These are phyloP conservation scores for Penelope pileata DNA, from an alignment of 2,113 vertebrate species.

Conservation along the genomic window DNA sequence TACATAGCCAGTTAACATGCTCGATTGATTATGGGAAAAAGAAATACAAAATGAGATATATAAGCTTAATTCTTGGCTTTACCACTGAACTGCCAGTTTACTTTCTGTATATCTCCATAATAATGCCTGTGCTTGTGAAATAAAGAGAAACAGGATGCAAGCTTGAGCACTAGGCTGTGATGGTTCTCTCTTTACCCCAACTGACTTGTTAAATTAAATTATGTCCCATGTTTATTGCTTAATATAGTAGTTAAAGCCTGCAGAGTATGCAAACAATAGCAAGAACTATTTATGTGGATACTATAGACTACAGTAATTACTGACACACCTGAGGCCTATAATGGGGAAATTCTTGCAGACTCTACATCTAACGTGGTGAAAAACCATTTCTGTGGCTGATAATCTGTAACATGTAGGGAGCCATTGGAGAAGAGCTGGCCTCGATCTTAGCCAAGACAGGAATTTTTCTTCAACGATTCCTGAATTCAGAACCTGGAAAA, in stretches of 20 bases:
- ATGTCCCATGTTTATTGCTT: not conserved
- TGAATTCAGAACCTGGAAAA: slow-evolving; percentile 69
- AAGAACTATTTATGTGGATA: not conserved
- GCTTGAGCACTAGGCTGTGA: not conserved
- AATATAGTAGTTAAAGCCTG: not conserved
- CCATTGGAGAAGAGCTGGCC: slow-evolving; percentile 84
- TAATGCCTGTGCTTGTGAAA: not conserved
- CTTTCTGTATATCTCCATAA: not conserved
- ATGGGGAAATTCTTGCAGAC: slow-evolving; percentile 81
- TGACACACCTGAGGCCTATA: slow-evolving; percentile 80
- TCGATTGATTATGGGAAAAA: not conserved
- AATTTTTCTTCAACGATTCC: slow-evolving; percentile 77
- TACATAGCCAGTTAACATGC: not conserved
- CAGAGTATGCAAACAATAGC: not conserved
- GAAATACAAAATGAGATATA: not conserved
- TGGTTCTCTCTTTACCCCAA: not conserved
- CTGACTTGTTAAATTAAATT: not conserved
- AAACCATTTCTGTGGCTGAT: slow-evolving; percentile 72
- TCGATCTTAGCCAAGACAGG: slow-evolving; percentile 81
- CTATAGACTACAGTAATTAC: not conserved
- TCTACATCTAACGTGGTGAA: slow-evolving; percentile 78
- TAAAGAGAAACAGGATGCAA: not conserved
- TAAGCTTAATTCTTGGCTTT: not conserved
- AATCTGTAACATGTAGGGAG: slow-evolving; percentile 80
- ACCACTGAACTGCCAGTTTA: not conserved